These are phyloP conservation scores for Dynastes hyllus DNA, from an alignment of 2,888 invertebrate genomes.

Conservation along the genomic window DNA sequence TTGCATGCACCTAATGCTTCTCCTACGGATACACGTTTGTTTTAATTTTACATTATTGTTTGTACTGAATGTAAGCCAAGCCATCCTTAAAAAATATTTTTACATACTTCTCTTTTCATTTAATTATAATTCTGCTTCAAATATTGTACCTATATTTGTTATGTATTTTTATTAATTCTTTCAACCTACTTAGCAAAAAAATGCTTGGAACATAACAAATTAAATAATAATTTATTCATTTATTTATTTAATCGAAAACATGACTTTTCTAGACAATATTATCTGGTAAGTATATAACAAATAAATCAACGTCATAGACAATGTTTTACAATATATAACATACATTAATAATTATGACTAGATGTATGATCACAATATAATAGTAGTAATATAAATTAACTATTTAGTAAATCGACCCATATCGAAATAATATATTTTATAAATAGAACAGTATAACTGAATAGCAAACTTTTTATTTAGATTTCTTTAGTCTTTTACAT, in stretches of 20 bases:
- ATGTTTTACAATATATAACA: not conserved
- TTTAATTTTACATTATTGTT: too few relatives aligned
- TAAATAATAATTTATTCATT: not conserved
- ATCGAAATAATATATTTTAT: conserved; percentile 1
- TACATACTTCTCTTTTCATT: too few relatives aligned
- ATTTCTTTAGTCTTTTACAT: not conserved
- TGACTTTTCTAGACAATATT: not conserved
- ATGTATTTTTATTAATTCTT: too few relatives aligned
- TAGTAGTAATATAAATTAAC: not conserved
- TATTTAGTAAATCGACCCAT: not conserved
- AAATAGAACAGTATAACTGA: not conserved
- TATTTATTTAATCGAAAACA: conserved; percentile 5
- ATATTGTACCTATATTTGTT: too few relatives aligned
- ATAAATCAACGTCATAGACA: conserved; percentile 1
- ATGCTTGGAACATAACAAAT: too few relatives aligned
- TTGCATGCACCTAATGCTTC: too few relatives aligned
- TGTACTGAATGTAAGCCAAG: too few relatives aligned
- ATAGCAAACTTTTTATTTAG: not conserved
- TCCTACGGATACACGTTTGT: too few relatives aligned
- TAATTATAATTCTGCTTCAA: too few relatives aligned
- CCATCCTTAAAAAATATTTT: too few relatives aligned
- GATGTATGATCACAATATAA: conserved; percentile 32
- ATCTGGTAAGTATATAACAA: not conserved
- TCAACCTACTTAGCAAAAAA: too few relatives aligned
- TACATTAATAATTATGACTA: conserved; percentile 29